phyloP scores from a whole-genome alignment of 2,113 vertebrate species.

The Sardina pilchardus region DNA sequence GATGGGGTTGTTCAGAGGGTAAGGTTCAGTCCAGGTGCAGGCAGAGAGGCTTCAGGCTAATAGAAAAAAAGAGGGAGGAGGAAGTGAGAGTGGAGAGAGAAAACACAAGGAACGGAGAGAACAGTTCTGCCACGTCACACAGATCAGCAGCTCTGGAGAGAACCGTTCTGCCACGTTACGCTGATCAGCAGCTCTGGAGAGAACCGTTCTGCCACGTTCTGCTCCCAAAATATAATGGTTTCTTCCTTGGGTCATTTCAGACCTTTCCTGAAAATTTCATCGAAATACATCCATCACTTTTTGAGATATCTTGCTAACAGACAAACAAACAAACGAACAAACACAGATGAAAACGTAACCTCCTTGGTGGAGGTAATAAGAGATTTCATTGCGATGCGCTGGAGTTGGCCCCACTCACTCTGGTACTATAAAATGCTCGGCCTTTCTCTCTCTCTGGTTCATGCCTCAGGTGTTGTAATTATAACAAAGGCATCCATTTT shows the following conservation, averaged over 20 bases:
- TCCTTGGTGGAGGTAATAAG: too few relatives aligned
- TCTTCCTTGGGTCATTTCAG: too few relatives aligned
- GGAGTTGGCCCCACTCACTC: not conserved
- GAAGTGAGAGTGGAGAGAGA: not conserved
- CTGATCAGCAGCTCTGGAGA: too few relatives aligned
- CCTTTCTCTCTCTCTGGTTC: not conserved
- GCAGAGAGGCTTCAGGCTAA: not conserved
- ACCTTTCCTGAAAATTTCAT: too few relatives aligned
- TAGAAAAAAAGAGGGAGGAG: not conserved
- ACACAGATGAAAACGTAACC: too few relatives aligned
- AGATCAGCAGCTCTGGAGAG: too few relatives aligned
- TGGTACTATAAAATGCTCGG: not conserved
- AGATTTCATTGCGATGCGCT: not conserved
- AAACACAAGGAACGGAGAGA: not conserved
- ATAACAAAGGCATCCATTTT: not conserved
- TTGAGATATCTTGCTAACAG: too few relatives aligned
- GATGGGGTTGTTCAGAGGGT: not conserved
- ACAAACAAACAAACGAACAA: too few relatives aligned
- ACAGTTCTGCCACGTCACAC: not conserved
- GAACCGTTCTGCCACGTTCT: too few relatives aligned
- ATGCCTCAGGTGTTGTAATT: constrained; percentile 7
- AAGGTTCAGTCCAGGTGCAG: not conserved
- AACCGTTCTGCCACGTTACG: too few relatives aligned
- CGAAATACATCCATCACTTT: too few relatives aligned
- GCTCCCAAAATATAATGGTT: too few relatives aligned